Percentiles rank a stretch among this genome's conserved stretches.
Evolutionary conservation across 2,888 invertebrate genomes (phyloP).

Genomic region (Quadriops clusia): DNA sequence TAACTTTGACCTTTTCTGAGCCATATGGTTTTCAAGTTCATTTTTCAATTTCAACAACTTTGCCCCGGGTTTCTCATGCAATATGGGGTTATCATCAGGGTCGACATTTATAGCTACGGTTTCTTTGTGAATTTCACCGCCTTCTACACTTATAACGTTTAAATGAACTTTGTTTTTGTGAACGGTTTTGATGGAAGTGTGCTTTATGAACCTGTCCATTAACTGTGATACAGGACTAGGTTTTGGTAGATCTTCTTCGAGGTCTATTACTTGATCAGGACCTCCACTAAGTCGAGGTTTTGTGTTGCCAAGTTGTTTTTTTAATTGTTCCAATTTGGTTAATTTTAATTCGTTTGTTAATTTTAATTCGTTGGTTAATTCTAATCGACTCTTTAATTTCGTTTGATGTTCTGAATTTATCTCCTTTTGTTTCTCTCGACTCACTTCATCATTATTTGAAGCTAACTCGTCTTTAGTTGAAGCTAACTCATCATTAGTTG

Average conservation of each 20-base stretch:
- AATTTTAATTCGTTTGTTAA: conserved; percentile 2
- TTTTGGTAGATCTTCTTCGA: conserved; percentile 40
- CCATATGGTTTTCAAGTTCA: conserved; percentile 59
- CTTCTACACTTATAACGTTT: conserved; percentile 34
- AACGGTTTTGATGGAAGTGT: conserved; percentile 45
- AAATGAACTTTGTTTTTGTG: conserved; percentile 44
- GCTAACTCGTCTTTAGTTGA: no score
- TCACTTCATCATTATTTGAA: no score
- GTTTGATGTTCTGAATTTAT: conserved; percentile 5
- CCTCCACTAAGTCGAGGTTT: conserved; percentile 44
- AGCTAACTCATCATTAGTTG: no score
- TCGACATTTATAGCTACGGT: conserved; percentile 28
- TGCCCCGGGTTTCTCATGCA: conserved; percentile 56
- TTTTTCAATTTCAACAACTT: conserved; percentile 58
- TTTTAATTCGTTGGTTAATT: conserved; percentile 1
- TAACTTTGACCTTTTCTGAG: conserved; percentile 54
- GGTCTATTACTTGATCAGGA: conserved; percentile 47
- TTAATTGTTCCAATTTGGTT: conserved; percentile 15
- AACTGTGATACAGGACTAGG: conserved; percentile 52
- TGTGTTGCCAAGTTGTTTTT: conserved; percentile 26
- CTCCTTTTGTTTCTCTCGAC: conserved; percentile 9
- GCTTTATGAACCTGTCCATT: conserved; percentile 59
- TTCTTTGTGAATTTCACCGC: conserved; percentile 37
- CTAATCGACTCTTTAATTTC: conserved; percentile 5
- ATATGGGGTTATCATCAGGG: conserved; percentile 25